Base-by-base conservation (phyloP, 2,797 vertebrate genomes). In the Coregonus ussuriensis region DNA sequence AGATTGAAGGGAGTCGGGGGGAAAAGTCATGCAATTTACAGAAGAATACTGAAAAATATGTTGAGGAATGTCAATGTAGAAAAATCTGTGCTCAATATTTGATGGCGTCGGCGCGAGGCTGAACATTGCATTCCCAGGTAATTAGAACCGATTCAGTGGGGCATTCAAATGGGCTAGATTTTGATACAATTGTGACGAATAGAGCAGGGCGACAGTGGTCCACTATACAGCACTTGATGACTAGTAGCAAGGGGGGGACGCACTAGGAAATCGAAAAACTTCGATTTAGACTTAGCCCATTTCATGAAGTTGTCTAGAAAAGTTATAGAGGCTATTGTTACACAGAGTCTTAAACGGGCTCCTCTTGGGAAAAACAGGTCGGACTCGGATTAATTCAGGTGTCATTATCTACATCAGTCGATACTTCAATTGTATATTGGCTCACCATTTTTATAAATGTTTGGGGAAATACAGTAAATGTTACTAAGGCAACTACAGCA, bases 1-100 rank as follows among this genome's bases (percentile, higher is more conserved):
- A 53, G 70, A 4, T 21, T 18, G 68, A 70, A 37, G 14, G n/a
- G 6, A 53, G 54, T 70, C 78, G 54, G 53, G 37, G 63, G 63
- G 66, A 69, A 18, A 37, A 7, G 35, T 13, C 66, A n/a, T 33
- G 14, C 9, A 2, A 14, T 66, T 29, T 11, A 29, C 6, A 21
- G 16, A 21, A 62, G 25, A 51, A 47, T 54, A 16, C 11, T 0
- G 3, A n/a, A 6, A 13, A 16, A n/a, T 1, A 35, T 68, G 66
- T 16, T 16, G 54, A 59, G 9, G 7, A 59, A 69, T 14, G 16
- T 18, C 0, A n/a, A 33, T 35, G 16, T 35, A 14, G 53, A 59
- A 59, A 16, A 16, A 16, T 16, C 4, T 59, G 14, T 4, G 4
- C n/a, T 15, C 3, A 1, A 14, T 14, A 4, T 18, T 33, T 35